Evolutionary conservation across 2,888 invertebrate species (phyloP), one percentile per base, ranked within the genome.

Genomic region (Drosophila eohydei): DNA sequence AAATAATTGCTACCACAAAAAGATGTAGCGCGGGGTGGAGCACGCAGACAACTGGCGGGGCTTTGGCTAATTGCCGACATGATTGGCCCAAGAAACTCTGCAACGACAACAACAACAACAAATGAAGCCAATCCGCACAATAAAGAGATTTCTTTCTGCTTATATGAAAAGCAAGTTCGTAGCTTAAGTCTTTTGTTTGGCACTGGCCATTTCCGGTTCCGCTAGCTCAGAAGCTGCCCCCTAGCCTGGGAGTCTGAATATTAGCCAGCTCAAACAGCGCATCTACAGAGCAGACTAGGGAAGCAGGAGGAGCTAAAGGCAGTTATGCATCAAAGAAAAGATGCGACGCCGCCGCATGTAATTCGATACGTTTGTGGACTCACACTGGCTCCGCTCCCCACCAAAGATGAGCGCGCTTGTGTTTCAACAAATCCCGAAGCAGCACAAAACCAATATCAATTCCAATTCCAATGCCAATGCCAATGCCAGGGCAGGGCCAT

Each of bases 1-100:
- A 92, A 87, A 92, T 92, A 92, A 92, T 92, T 92, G 92, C 91
- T 90, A 80, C 88, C 88, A 87, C 89, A 87, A 90, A 86, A 83
- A 64, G 68, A 46, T 28, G 50, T 14, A 9, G 55, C 4, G 44
- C 36, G 11, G 36, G 40, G 26, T 28, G 40, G 38, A n/a, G 54
- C 54, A 9, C n/a, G 54, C 54, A 30, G 54, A 54, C 54, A 54
- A 38, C 6, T n/a, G 11, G 26, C 48, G 32, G 46, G 68, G 64
- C 54, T 56, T 64, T 74, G 55, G 74, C 71, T 86, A 88, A 83
- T 87, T 88, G 77, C 82, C 48, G 50, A 71, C 73, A 60, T 89
- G 73, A 78, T 85, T 89, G 89, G 77, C 14, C 38, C 40, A 38
- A 40, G 54, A 14, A 52, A 11, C 36, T 26, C 26, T 36, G 36